phyloP scores from a whole-genome alignment of 2,888 invertebrate species.

The Nemurella pictetii region DNA sequence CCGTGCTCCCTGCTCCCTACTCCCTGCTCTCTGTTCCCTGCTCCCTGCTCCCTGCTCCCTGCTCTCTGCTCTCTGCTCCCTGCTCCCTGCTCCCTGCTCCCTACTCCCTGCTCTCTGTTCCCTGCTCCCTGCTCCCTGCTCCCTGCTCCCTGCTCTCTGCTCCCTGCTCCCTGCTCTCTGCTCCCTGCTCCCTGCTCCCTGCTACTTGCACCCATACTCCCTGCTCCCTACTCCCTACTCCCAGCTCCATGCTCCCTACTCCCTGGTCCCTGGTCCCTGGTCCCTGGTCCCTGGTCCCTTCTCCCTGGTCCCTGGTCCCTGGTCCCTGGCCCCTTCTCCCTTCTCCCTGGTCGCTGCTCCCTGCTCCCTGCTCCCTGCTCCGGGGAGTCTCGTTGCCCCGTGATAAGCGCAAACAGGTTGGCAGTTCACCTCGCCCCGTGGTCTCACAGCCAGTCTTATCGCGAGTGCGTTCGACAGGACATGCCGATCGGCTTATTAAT shows the following conservation, averaged over 20 bases:
- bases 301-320: no score
- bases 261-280: neutral
- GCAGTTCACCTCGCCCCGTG: neutral
- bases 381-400: neutral
- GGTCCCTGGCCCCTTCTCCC: no score
- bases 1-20: no score
- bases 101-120: neutral
- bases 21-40: neutral
- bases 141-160: no score
- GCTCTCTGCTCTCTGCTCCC: neutral
- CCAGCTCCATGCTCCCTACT: neutral
- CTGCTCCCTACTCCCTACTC: no score
- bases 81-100: neutral
- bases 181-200: neutral
- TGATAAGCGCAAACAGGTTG: neutral
- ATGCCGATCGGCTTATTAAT: neutral
- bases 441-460: neutral
- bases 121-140: no score
- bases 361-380: neutral
- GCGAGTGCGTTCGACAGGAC: neutral
- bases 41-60: no score
- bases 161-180: neutral
- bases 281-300: neutral
- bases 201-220: neutral
- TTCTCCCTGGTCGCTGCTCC: neutral